These are phyloP conservation scores for Drosophila picticornis DNA, from an alignment of 2,888 invertebrate species.

Conservation along the genomic window DNA sequence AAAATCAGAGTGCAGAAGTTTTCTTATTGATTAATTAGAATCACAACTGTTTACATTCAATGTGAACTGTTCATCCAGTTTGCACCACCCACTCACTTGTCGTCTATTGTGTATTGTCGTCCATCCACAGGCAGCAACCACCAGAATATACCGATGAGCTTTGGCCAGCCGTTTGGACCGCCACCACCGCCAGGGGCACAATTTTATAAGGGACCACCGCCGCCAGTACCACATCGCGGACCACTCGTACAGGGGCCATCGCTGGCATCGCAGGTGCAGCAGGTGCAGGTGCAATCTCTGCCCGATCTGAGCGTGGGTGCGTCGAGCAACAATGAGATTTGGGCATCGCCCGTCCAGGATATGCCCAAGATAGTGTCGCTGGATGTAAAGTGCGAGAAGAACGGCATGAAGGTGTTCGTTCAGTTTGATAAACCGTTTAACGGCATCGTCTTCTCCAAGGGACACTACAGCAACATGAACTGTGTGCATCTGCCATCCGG, in stretches of 20 bases:
- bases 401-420: constrained; percentile 96
- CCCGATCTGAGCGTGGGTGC: constrained; percentile 82
- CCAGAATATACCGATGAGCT: constrained; percentile 85
- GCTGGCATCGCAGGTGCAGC: constrained; percentile 64
- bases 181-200: constrained; percentile 85
- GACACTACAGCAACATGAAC: constrained; percentile 96
- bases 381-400: constrained; percentile 97
- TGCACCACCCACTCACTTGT: neutral
- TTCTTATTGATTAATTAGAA: too few species aligned
- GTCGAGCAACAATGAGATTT: constrained; percentile 89
- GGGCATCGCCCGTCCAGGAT: constrained; percentile 94
- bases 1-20: too few species aligned
- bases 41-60: too few species aligned
- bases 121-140: constrained; percentile 78
- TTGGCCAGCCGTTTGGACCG: constrained; percentile 86
- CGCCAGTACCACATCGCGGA: constrained; percentile 69
- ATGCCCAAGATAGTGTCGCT: constrained; percentile 97
- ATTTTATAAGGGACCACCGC: constrained; percentile 90
- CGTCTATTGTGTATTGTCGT: neutral
- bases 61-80: too few species aligned
- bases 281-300: constrained; percentile 66
- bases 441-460: constrained; percentile 97
- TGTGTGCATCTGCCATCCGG: constrained; percentile 96
- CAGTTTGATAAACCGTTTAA: constrained; percentile 97
- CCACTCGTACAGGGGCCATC: constrained; percentile 57